Evolutionary conservation across 2,797 vertebrate genomes (phyloP).

Genomic region (Hypotaenidia okinawae): DNA sequence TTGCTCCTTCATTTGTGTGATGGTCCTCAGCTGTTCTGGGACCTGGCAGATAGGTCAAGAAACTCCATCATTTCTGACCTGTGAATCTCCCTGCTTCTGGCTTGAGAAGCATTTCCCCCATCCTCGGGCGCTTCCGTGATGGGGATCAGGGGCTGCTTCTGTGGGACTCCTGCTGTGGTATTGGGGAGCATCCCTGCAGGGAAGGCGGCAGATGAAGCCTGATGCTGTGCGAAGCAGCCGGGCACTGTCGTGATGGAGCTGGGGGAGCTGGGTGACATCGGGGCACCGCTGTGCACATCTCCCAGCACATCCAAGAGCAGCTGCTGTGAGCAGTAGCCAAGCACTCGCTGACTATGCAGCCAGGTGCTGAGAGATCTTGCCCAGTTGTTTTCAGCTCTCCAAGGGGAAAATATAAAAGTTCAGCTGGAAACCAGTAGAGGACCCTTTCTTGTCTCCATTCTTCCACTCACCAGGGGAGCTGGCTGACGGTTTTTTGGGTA

Average conservation of each 20-base stretch:
- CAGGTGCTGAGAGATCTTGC: background rate
- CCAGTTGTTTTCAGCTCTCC: conserved; percentile 18
- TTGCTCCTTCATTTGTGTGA: accelerated
- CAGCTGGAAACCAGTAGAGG: background rate
- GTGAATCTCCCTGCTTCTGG: background rate
- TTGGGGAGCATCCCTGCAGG: no score
- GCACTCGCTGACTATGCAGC: background rate
- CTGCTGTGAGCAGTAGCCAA: background rate
- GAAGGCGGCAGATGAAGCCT: background rate
- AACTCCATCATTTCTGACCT: background rate
- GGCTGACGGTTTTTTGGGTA: conserved; percentile 10
- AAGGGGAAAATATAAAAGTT: background rate
- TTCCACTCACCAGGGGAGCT: conserved; percentile 1
- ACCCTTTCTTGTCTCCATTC: background rate
- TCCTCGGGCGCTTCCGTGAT: background rate
- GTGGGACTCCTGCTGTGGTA: background rate
- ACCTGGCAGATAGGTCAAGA: background rate
- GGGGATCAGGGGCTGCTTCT: no score
- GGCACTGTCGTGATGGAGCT: accelerated
- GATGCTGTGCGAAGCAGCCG: background rate
- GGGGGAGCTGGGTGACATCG: background rate
- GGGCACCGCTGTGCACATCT: background rate
- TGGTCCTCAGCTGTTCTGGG: background rate
- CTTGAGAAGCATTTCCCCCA: background rate
- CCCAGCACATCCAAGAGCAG: background rate